Evolutionary conservation across 2,113 vertebrate genomes (phyloP).

Genomic region (Indri indri): DNA sequence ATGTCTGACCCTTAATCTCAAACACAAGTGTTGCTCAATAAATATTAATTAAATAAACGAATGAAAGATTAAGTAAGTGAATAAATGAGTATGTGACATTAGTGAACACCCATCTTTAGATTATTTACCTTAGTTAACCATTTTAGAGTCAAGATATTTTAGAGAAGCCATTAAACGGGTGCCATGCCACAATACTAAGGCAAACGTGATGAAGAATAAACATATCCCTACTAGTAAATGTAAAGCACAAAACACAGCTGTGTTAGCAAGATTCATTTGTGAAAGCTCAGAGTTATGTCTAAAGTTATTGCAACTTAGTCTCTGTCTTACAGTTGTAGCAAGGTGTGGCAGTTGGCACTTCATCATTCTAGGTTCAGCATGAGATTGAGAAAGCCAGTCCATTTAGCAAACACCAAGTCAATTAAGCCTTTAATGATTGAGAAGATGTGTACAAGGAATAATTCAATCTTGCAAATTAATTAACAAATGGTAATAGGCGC

Average conservation of each 20-base stretch:
- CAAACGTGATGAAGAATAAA: neutral
- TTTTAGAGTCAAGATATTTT: constrained; percentile 19
- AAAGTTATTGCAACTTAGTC: neutral
- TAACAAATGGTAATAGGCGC: neutral
- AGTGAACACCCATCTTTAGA: neutral
- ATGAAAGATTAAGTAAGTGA: neutral
- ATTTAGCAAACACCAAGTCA: constrained; percentile 33
- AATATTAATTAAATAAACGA: neutral
- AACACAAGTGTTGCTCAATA: neutral
- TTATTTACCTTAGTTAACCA: neutral
- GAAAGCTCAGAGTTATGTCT: neutral
- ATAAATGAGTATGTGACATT: neutral
- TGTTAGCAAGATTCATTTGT: neutral
- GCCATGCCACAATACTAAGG: neutral
- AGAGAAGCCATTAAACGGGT: neutral
- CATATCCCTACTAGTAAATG: neutral
- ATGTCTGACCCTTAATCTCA: neutral
- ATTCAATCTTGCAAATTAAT: constrained; percentile 42
- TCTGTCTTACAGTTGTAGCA: neutral
- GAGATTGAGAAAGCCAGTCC: neutral
- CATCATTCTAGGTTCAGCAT: neutral
- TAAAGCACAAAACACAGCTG: neutral
- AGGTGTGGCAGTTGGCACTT: neutral
- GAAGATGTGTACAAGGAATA: neutral
- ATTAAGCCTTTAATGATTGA: constrained; percentile 30